Percentiles rank a stretch among this genome's conserved stretches.
Conservation (phyloP, 2,113 vertebrate genomes). For the Todiramphus chloris region DNA sequence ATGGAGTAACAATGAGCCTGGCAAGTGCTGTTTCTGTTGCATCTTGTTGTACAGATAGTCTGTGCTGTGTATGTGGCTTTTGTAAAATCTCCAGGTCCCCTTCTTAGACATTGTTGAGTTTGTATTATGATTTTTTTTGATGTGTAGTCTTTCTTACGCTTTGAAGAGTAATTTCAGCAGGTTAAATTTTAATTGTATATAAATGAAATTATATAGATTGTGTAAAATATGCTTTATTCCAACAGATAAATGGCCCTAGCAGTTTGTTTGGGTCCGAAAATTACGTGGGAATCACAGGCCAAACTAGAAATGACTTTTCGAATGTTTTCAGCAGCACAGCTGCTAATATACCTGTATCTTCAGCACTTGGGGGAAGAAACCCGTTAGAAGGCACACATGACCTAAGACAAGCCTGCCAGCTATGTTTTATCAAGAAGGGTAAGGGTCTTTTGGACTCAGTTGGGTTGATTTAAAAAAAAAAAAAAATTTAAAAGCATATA, state of each 20-base stretch:
- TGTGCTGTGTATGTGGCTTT: not conserved
- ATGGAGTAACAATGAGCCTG: not conserved
- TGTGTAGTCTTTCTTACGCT: not conserved
- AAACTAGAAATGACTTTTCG: constrained; percentile 73
- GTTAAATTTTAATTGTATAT: not conserved
- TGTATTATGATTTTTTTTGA: not conserved
- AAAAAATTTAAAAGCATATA: not conserved
- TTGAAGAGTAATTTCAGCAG: not conserved
- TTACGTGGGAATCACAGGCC: constrained; percentile 79
- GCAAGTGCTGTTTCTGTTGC: not conserved
- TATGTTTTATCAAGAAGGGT: constrained; percentile 92
- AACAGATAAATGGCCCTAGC: constrained; percentile 82
- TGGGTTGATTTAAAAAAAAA: not conserved
- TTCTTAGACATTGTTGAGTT: not conserved
- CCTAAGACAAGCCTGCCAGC: constrained; percentile 90
- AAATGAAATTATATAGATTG: not conserved
- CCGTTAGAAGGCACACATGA: constrained; percentile 94
- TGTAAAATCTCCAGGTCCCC: not conserved
- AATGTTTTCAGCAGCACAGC: constrained; percentile 69
- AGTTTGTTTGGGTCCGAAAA: constrained; percentile 76
- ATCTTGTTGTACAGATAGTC: not conserved
- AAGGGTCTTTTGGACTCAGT: constrained; percentile 24
- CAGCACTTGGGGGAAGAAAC: constrained; percentile 70
- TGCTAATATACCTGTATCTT: constrained; percentile 61
- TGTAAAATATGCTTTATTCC: constrained; percentile 9